These are phyloP conservation scores for Psylliodes chrysocephalus DNA, from an alignment of 2,888 invertebrate species.

Conservation along the genomic window DNA sequence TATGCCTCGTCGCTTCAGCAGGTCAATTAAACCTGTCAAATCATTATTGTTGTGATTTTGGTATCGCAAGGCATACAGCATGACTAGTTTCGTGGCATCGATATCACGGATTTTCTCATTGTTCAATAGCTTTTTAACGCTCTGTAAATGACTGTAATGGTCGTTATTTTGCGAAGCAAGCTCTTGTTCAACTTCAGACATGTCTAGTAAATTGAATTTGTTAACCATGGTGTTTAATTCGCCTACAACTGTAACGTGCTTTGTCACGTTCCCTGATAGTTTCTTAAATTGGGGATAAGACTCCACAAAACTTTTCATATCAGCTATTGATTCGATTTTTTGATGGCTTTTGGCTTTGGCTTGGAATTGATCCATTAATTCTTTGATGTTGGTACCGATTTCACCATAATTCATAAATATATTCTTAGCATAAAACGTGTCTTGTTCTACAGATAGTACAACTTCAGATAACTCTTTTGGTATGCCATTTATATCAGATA, in stretches of 20 bases:
- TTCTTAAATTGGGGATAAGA: conserved; percentile 98
- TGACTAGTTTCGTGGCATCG: conserved; percentile 89
- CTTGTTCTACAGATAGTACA: conserved; percentile 93
- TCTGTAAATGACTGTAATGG: conserved; percentile 80
- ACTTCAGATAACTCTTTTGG: conserved; percentile 66
- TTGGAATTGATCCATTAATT: conserved; percentile 93
- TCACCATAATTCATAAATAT: conserved; percentile 97
- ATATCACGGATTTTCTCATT: conserved; percentile 75
- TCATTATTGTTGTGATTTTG: conserved; percentile 90
- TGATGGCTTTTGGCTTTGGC: conserved; percentile 94
- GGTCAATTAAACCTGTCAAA: conserved; percentile 78
- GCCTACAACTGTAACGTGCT: conserved; percentile 96
- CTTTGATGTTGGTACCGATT: conserved; percentile 96
- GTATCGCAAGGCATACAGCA: conserved; percentile 93
- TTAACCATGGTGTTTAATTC: conserved; percentile 90
- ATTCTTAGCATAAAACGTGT: conserved; percentile 96
- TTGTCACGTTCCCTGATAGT: conserved; percentile 95
- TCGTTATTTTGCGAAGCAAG: conserved; percentile 87
- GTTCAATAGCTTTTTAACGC: conserved; percentile 80
- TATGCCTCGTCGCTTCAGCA: conserved; percentile 77
- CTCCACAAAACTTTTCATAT: conserved; percentile 99
- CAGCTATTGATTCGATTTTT: conserved; percentile 97
- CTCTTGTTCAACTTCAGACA: conserved; percentile 95
- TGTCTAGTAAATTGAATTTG: conserved; percentile 81
- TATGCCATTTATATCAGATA: conserved; percentile 78